Evolutionary conservation across 2,888 invertebrate species (phyloP).

Genomic region (Sarcophaga rosellei): DNA sequence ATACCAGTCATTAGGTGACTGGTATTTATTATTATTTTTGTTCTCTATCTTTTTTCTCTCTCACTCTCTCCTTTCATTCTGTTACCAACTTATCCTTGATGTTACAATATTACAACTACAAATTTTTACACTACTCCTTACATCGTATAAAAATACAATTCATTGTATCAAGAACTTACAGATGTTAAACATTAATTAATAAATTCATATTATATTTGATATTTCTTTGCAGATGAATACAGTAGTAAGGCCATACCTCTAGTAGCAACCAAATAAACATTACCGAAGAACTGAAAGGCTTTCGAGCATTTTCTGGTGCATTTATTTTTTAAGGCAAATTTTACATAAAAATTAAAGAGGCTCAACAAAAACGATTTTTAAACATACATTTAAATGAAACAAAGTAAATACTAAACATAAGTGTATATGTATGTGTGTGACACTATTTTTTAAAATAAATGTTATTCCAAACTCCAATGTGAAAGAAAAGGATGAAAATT

Average conservation of each 20-base stretch:
- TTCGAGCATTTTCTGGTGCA: constrained; percentile 45
- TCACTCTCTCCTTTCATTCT: too few relatives aligned
- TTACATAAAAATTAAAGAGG: constrained; percentile 2
- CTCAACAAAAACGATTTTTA: constrained; percentile 36
- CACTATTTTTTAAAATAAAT: constrained; percentile 57
- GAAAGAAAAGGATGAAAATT: not conserved
- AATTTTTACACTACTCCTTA: too few relatives aligned
- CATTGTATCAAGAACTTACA: not conserved
- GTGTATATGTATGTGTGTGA: constrained; percentile 37
- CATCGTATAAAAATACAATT: too few relatives aligned
- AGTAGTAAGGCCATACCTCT: constrained; percentile 74
- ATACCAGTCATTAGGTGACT: too few relatives aligned
- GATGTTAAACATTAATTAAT: not conserved
- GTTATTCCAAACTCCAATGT: constrained; percentile 25
- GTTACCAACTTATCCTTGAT: too few relatives aligned
- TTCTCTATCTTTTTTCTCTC: too few relatives aligned
- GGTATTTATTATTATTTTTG: too few relatives aligned
- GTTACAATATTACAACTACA: too few relatives aligned
- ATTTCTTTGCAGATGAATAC: constrained; percentile 73
- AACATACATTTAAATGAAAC: constrained; percentile 30
- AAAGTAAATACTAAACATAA: constrained; percentile 29
- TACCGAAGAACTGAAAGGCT: not conserved
- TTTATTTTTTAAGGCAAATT: constrained; percentile 53
- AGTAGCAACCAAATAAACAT: constrained; percentile 63
- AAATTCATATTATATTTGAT: not conserved